A percentile compares a stretch with the other conserved stretches of the same genome.
Conservation (phyloP, 2,113 vertebrate genomes). For the Hyperoodon ampullatus region DNA sequence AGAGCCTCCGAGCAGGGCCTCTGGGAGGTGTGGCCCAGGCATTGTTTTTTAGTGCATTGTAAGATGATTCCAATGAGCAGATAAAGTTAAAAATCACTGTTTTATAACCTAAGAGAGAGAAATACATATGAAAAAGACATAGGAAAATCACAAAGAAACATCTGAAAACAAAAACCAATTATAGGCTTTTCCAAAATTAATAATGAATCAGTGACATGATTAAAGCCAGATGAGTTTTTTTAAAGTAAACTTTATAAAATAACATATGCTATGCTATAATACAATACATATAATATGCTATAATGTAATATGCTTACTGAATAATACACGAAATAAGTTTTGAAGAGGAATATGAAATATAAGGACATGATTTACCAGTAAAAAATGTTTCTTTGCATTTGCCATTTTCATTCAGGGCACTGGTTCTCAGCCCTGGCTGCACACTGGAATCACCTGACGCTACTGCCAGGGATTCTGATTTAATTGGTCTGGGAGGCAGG, state of each 20-base stretch:
- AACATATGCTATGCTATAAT: neutral
- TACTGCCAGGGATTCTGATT: neutral
- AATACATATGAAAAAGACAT: neutral
- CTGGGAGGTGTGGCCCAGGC: neutral
- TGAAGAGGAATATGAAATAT: neutral
- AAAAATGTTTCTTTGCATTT: neutral
- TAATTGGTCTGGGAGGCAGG: neutral
- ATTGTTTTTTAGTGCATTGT: neutral
- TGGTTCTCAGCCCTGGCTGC: neutral
- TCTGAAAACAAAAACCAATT: neutral
- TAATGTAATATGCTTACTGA: neutral
- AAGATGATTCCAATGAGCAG: neutral
- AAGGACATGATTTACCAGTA: neutral
- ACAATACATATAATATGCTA: neutral
- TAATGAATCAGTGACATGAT: neutral
- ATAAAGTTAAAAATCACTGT: neutral
- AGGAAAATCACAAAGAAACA: neutral
- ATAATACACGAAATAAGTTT: neutral
- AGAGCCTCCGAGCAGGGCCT: neutral
- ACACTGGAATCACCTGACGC: neutral
- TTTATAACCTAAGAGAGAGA: neutral
- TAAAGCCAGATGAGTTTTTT: neutral
- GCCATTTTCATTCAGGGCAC: neutral
- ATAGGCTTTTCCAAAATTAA: neutral
- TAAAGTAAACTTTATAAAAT: neutral